Conservation (phyloP, 2,888 invertebrate genomes). For the Drosophila vallismaia region DNA sequence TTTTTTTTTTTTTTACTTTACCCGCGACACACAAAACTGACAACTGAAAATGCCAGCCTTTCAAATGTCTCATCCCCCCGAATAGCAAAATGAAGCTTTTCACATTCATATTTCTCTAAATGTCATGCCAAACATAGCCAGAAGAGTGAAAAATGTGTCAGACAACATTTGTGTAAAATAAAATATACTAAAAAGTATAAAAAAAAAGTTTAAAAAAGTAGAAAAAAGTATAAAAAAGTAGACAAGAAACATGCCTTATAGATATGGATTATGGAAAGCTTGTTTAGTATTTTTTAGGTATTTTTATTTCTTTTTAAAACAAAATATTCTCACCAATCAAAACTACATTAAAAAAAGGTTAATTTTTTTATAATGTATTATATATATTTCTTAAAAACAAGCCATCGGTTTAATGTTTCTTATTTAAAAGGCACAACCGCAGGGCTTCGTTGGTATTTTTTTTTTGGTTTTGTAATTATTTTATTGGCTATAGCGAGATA, state of each 20-base stretch:
- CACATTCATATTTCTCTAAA: slow-evolving; percentile 30
- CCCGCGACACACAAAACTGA: slow-evolving; percentile 38
- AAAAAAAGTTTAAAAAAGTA: neutral
- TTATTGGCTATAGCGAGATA: slow-evolving; percentile 58
- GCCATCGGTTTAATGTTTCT: neutral
- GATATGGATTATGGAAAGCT: neutral
- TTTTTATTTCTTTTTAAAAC: too few relatives aligned
- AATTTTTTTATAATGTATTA: neutral
- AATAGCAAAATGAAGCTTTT: slow-evolving; percentile 15
- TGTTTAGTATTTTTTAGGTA: neutral
- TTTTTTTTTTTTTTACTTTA: slow-evolving; percentile 4
- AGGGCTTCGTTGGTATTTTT: slow-evolving; percentile 49
- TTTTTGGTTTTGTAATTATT: neutral
- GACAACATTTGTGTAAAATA: slow-evolving; percentile 33
- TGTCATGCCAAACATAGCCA: slow-evolving; percentile 12
- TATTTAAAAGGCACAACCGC: slow-evolving; percentile 1
- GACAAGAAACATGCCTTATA: too few relatives aligned
- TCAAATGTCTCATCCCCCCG: slow-evolving; percentile 19
- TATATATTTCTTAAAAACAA: neutral
- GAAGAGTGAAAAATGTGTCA: slow-evolving; percentile 38
- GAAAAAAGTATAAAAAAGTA: neutral
- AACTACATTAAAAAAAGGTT: too few relatives aligned
- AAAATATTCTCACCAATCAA: too few relatives aligned
- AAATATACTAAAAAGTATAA: neutral
- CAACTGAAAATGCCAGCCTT: slow-evolving; percentile 54